Percentiles rank a stretch among this genome's conserved stretches.
phyloP scores from a whole-genome alignment of 2,797 vertebrate genomes.

The Sylvilagus floridanus region DNA sequence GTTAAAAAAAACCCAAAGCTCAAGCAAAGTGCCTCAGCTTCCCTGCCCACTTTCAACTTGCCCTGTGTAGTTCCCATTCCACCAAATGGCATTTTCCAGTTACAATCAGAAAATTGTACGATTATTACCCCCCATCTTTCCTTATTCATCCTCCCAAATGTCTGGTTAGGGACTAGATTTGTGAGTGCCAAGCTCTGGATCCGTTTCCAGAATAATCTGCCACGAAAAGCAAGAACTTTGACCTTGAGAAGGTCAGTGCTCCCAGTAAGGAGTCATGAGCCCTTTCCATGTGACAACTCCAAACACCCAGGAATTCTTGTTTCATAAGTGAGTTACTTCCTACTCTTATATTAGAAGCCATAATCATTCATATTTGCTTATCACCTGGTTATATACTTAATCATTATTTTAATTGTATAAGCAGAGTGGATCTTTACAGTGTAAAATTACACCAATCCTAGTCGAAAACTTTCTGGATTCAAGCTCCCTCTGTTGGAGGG shows the following conservation, averaged over 20 bases:
- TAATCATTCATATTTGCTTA: slow-evolving; percentile 37
- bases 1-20: slow-evolving; percentile 53
- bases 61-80: neutral
- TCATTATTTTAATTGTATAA: slow-evolving; percentile 57
- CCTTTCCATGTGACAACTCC: slow-evolving; percentile 35
- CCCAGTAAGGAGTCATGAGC: neutral
- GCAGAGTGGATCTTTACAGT: slow-evolving; percentile 40
- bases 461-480: slow-evolving; percentile 31
- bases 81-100: neutral
- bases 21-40: slow-evolving; percentile 49
- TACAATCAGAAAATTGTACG: neutral
- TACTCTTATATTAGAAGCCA: slow-evolving; percentile 59
- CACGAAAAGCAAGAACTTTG: neutral
- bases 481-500: neutral
- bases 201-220: neutral
- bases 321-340: slow-evolving; percentile 20
- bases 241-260: neutral
- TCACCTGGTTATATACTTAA: neutral
- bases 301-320: slow-evolving; percentile 48
- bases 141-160: neutral
- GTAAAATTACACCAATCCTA: slow-evolving; percentile 43
- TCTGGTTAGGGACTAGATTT: neutral
- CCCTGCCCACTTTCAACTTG: slow-evolving; percentile 59
- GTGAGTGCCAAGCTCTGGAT: neutral
- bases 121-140: neutral